Percentiles rank a stretch among this genome's conserved stretches.
Conservation (phyloP, 2,113 vertebrate species). For the Sinocyclocheilus maitianheensis region DNA sequence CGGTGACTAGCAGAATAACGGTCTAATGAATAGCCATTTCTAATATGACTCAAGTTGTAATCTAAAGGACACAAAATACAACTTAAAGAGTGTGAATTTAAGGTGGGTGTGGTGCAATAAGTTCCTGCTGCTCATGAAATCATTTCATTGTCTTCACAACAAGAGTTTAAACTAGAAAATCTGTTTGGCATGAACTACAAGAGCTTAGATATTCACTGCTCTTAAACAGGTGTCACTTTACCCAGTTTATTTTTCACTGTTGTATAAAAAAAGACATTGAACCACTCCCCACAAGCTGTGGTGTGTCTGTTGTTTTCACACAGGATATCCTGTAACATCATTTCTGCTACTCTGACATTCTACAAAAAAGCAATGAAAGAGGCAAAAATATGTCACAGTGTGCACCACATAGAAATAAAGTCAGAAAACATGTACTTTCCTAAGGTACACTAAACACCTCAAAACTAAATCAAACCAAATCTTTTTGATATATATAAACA, state of each 20-base stretch:
- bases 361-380: neutral
- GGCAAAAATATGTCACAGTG: neutral
- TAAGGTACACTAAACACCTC: neutral
- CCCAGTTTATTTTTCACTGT: neutral
- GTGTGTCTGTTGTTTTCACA: slow-evolving; percentile 42
- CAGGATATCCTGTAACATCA: slow-evolving; percentile 60
- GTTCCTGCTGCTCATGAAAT: slow-evolving; percentile 43
- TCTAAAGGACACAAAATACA: slow-evolving; percentile 8
- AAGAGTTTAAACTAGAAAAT: neutral
- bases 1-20: neutral
- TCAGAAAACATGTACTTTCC: neutral
- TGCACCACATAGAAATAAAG: slow-evolving; percentile 16
- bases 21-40: neutral
- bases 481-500: neutral
- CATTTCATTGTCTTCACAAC: slow-evolving; percentile 20
- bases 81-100: slow-evolving; percentile 34
- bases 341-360: slow-evolving; percentile 47
- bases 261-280: slow-evolving; percentile 37
- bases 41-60: neutral
- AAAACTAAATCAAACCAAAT: neutral
- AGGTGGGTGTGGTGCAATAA: slow-evolving; percentile 38
- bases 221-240: neutral
- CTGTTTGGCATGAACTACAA: neutral
- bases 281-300: neutral
- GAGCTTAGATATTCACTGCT: neutral